Conservation (phyloP, 2,797 vertebrate genomes). For the Crocidura indochinensis region DNA sequence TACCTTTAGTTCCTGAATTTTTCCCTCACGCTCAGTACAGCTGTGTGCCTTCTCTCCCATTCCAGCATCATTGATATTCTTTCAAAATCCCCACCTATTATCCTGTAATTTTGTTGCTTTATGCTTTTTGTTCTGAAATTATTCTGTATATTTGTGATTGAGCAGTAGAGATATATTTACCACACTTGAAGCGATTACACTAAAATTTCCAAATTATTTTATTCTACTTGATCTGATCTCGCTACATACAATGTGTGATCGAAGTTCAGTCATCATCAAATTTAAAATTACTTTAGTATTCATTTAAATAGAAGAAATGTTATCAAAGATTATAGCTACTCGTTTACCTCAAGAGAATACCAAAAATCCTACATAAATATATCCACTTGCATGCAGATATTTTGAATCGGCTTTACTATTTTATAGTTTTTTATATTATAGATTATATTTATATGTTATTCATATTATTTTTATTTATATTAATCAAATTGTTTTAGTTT, state of each 20-base stretch:
- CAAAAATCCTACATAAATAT: constrained; percentile 57
- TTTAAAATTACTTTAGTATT: constrained; percentile 64
- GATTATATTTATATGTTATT: too few relatives aligned
- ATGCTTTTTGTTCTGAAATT: constrained; percentile 68
- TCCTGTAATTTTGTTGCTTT: not conserved
- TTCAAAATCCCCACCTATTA: constrained; percentile 54
- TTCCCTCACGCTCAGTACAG: constrained; percentile 49
- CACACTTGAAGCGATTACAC: constrained; percentile 69
- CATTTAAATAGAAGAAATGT: constrained; percentile 80
- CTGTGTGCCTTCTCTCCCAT: constrained; percentile 71
- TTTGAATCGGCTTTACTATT: constrained; percentile 71
- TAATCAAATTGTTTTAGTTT: constrained; percentile 88
- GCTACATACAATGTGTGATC: constrained; percentile 46
- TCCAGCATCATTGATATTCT: constrained; percentile 72
- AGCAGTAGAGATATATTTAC: constrained; percentile 26
- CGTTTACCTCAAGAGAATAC: constrained; percentile 78
- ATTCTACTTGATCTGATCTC: constrained; percentile 84
- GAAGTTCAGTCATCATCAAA: constrained; percentile 76
- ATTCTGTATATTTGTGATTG: constrained; percentile 54
- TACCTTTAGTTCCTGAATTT: constrained; percentile 64
- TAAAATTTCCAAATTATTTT: constrained; percentile 76
- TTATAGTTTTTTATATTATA: too few relatives aligned
- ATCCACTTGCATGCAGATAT: not conserved
- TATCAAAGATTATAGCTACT: constrained; percentile 80
- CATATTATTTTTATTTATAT: not conserved